Evolutionary conservation across 2,113 vertebrate genomes (phyloP).

Genomic region (Pantherophis guttatus): DNA sequence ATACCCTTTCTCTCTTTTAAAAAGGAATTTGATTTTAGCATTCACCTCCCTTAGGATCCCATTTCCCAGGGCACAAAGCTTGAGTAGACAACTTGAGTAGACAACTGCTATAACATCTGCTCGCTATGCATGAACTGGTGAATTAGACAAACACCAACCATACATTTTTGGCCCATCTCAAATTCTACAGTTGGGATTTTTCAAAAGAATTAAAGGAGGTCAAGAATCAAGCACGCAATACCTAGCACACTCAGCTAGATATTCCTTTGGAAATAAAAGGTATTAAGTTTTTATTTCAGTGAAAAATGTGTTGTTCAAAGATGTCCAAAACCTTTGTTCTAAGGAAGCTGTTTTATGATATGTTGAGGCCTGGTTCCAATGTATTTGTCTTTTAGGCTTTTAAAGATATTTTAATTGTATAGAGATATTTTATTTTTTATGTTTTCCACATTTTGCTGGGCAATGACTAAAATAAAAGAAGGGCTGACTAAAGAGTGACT

Average conservation of each 20-base stretch:
- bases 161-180: neutral
- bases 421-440: neutral
- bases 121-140: neutral
- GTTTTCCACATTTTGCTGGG: neutral
- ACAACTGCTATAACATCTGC: neutral
- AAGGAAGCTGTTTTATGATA: neutral
- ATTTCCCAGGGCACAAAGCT: constrained; percentile 4
- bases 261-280: neutral
- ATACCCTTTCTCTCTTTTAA: neutral
- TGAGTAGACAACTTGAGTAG: neutral
- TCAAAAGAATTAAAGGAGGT: neutral
- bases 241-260: neutral
- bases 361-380: neutral
- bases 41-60: neutral
- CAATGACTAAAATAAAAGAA: neutral
- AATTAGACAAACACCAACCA: neutral
- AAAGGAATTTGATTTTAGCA: neutral
- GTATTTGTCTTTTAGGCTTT: neutral
- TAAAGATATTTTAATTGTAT: neutral
- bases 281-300: neutral
- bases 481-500: neutral
- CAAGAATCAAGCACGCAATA: neutral
- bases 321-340: neutral
- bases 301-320: neutral
- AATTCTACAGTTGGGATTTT: neutral